phyloP scores from a whole-genome alignment of 2,888 invertebrate genomes.

The Nesidiocoris tenuis region DNA sequence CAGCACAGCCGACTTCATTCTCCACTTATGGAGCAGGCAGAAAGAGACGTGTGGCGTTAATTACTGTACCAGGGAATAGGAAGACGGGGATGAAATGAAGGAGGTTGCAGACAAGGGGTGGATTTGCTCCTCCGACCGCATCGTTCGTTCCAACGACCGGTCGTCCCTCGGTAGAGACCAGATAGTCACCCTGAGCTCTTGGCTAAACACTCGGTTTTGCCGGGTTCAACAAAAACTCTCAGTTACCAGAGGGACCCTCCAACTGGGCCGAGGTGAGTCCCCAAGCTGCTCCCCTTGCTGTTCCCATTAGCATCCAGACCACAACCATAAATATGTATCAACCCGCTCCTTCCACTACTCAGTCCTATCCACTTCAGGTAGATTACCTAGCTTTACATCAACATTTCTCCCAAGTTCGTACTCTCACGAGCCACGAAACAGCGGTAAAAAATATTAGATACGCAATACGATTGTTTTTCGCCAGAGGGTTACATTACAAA shows the following conservation, averaged over 20 bases:
- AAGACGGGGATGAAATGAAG: too few species aligned
- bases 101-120: constrained; percentile 8
- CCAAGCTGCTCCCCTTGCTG: not conserved
- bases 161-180: not conserved
- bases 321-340: constrained; percentile 33
- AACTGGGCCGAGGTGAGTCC: too few species aligned
- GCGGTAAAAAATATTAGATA: too few species aligned
- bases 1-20: constrained; percentile 1
- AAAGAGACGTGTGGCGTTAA: constrained; percentile 11
- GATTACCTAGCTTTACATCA: constrained; percentile 37
- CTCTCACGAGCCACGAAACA: too few species aligned
- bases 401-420: too few species aligned
- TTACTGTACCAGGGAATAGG: not conserved
- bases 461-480: too few species aligned
- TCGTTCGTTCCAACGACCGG: not conserved
- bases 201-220: too few species aligned
- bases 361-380: constrained; percentile 26
- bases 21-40: not conserved
- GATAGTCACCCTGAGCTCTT: too few species aligned
- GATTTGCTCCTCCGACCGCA: not conserved
- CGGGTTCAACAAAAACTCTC: constrained; percentile 22
- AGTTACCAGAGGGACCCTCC: not conserved
- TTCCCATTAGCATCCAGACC: constrained; percentile 23
- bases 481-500: too few species aligned
- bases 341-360: too few species aligned